Evolutionary conservation across 2,888 invertebrate genomes (phyloP), one percentile per base, ranked within the genome.

Genomic region (Beris chalybata): DNA sequence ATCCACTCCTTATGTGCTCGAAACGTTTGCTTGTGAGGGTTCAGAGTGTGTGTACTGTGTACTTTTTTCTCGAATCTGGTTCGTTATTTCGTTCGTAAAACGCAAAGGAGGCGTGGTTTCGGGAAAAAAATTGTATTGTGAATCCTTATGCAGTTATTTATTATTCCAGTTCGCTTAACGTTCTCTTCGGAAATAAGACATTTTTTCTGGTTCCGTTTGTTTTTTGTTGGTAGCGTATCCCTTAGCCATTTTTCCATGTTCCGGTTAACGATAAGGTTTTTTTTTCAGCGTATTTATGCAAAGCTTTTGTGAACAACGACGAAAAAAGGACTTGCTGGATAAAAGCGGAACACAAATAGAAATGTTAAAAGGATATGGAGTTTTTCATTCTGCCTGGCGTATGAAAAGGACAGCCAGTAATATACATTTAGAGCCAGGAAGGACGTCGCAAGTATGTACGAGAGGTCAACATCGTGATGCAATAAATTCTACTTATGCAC

Each of bases 71-170:
- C 67, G 53, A 64, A 55, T 55, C 65, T 56, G 68, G 68, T 68
- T 65, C 68, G 68, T 68, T 65, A 68, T 68, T 68, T 44, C 45
- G 55, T 48, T 52, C 61, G 44, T 30, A 55, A 22, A 45, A 54
- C 61, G 44, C 30, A 55, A 22, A 45, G 59, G 54, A 69, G 69
- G 69, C 69, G 69, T 69, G 69, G 69, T 66, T 69, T 69, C 56
- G 44, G 4, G 31, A 64, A 64, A 61, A 64, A 64, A 45, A 44
- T 30, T 54, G 31, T 52, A 29, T 31, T 22, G 4, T 43, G 50
- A 38, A 43, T 50, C 52, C 22, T 50, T 61, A 15, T 61, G 38
- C 22, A 52, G 31, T 50, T 52, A 50, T 52, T 50, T 61, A 61
- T 52, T 30, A 61, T 52, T 38, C 50, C 11, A 38, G 32, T 15